Conservation (phyloP, 2,113 vertebrate species). For the Oenanthe oenanthe region DNA sequence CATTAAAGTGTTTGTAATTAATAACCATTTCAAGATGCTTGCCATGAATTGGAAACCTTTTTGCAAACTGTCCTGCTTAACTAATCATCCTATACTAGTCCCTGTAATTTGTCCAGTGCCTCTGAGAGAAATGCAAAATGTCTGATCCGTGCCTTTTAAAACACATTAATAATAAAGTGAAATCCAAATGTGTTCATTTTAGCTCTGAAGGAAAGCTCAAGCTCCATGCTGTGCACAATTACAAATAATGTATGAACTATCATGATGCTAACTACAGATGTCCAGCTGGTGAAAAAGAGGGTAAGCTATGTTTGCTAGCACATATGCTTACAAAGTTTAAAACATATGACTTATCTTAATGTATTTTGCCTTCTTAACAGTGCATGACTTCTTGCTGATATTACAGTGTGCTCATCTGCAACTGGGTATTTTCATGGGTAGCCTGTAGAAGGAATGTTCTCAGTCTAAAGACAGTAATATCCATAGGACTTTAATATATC, state of each 20-base stretch:
- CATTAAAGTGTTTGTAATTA: slow-evolving; percentile 49
- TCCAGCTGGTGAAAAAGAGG: neutral
- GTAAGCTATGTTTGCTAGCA: neutral
- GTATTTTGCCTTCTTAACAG: neutral
- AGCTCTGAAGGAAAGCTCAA: neutral
- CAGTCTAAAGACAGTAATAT: neutral
- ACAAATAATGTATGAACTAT: neutral
- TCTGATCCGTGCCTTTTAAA: neutral
- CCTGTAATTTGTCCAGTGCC: neutral
- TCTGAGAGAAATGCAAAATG: neutral
- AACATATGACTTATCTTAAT: neutral
- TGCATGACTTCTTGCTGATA: neutral
- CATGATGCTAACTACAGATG: neutral
- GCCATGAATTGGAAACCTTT: slow-evolving; percentile 30
- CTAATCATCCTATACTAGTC: neutral
- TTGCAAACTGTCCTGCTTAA: slow-evolving; percentile 54
- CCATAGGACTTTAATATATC: neutral
- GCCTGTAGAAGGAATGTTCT: neutral
- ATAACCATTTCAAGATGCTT: slow-evolving; percentile 67
- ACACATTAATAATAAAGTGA: neutral
- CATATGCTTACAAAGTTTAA: neutral
- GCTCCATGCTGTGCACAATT: neutral
- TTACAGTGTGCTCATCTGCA: neutral
- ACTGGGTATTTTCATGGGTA: neutral
- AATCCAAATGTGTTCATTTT: slow-evolving; percentile 11